Evolutionary conservation across 1,140 invertebrate genomes (phyloP), one percentile per base, ranked within the genome.

Genomic region (Pseudachorutes palmiensis): DNA sequence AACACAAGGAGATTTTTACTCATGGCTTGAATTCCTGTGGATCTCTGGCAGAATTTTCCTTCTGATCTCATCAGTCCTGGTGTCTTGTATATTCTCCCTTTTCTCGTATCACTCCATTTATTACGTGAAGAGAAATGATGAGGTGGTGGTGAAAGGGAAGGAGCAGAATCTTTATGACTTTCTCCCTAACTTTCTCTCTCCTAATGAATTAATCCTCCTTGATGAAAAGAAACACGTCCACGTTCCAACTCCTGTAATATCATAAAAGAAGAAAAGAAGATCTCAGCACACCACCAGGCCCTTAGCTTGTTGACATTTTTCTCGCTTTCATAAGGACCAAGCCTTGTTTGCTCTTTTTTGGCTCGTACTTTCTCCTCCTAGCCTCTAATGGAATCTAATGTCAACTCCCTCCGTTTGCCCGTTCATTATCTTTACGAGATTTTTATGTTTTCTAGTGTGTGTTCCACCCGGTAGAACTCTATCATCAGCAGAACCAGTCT

Each of bases 171-270:
- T 30, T 30, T 60, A 60, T 60, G 58, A 60, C 26, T 29, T 60
- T 29, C 58, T 60, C 58, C 26, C 14, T 14, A n/a, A 5, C 51
- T 22, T 9, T 5, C 51, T 14, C 24, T 32, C 26, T 32, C 26
- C 58, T 60, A 60, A 60, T 60, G 58, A 60, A 60, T 60, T 60
- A 60, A 60, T 60, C 58, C 58, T 28, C 58, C 58, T 31, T 60
- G 58, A 60, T 60, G 58, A 60, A 60, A 60, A 60, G 58, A 60
- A 60, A 60, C 58, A 60, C 58, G 58, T 60, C 58, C 58, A 60
- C 58, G 14, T 31, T 31, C 12, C 58, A 28, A 5, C 30, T 31
- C 30, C 9, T 57, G 5, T 60, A 30, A 60, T 55, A 26, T 26
- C 51, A 14, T 55, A 55, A 55, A 55, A 24, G 24, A n/a, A n/a